Percentiles rank a stretch among this genome's conserved stretches.
phyloP scores from a whole-genome alignment of 2,888 invertebrate genomes.

The Pammene aurita region DNA sequence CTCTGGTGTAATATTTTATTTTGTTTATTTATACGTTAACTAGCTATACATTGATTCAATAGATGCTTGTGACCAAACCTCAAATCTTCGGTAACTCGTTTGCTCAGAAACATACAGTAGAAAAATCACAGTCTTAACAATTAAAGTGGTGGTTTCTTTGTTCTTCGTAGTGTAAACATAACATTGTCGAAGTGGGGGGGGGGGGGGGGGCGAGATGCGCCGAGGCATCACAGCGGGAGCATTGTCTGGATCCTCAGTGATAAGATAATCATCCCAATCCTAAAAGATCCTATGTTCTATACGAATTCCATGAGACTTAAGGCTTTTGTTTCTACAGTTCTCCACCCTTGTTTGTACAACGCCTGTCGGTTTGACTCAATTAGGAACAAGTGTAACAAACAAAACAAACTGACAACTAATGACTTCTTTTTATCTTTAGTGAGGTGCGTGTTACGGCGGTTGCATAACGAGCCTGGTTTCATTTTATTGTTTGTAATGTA shows the following conservation, averaged over 20 bases:
- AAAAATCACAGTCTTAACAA: neutral
- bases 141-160: slow-evolving; percentile 14
- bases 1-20: too few relatives aligned
- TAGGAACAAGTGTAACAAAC: slow-evolving; percentile 31
- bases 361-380: slow-evolving; percentile 41
- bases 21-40: too few relatives aligned
- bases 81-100: too few relatives aligned
- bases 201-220: slow-evolving; percentile 46
- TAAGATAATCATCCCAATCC: slow-evolving; percentile 60
- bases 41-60: too few relatives aligned
- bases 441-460: slow-evolving; percentile 25
- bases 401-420: slow-evolving; percentile 29
- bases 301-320: neutral
- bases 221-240: slow-evolving; percentile 57
- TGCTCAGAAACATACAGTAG: slow-evolving; percentile 35
- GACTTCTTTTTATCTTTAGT: slow-evolving; percentile 35
- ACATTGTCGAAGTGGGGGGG: slow-evolving; percentile 12
- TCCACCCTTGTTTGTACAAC: slow-evolving; percentile 49
- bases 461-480: slow-evolving; percentile 18
- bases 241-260: slow-evolving; percentile 61
- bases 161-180: slow-evolving; percentile 49
- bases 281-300: neutral
- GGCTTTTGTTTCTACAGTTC: slow-evolving; percentile 32
- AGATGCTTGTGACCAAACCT: too few relatives aligned
- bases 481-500: slow-evolving; percentile 17